Conservation (phyloP, 2,113 vertebrate species). For the Naja naja region DNA sequence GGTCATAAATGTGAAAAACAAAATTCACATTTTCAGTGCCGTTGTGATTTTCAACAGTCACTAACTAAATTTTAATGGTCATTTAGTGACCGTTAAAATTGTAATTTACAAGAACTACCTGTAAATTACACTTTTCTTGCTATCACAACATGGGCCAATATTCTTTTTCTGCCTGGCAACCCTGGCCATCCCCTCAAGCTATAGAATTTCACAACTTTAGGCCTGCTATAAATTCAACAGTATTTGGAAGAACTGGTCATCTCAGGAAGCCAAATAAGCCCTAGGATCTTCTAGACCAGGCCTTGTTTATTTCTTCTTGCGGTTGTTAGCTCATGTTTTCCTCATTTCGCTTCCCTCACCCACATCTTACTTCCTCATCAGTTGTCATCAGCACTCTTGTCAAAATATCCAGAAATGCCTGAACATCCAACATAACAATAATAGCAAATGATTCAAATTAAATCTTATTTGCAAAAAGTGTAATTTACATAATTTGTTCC, state of each 20-base stretch:
- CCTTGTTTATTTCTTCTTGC: neutral
- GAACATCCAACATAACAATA: slow-evolving; percentile 10
- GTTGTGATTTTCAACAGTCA: neutral
- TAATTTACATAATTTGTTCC: slow-evolving; percentile 18
- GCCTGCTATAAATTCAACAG: neutral
- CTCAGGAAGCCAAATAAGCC: neutral
- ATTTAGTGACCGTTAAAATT: neutral
- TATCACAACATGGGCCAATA: neutral
- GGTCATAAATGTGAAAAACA: neutral
- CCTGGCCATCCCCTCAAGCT: neutral
- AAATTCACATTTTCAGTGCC: neutral
- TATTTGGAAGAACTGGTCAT: neutral
- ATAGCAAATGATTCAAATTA: slow-evolving; percentile 21
- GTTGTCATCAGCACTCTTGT: slow-evolving; percentile 4
- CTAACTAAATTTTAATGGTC: neutral
- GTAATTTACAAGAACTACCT: neutral
- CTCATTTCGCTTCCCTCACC: neutral
- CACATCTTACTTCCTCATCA: neutral
- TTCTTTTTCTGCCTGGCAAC: neutral
- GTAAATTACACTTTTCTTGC: neutral
- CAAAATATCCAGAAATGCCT: slow-evolving; percentile 6
- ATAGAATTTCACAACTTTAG: neutral
- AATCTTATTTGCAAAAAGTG: slow-evolving; percentile 10
- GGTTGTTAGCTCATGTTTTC: neutral
- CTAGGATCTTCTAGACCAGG: neutral